phyloP scores from a whole-genome alignment of 2,113 vertebrate genomes.

The Malurus melanocephalus region DNA sequence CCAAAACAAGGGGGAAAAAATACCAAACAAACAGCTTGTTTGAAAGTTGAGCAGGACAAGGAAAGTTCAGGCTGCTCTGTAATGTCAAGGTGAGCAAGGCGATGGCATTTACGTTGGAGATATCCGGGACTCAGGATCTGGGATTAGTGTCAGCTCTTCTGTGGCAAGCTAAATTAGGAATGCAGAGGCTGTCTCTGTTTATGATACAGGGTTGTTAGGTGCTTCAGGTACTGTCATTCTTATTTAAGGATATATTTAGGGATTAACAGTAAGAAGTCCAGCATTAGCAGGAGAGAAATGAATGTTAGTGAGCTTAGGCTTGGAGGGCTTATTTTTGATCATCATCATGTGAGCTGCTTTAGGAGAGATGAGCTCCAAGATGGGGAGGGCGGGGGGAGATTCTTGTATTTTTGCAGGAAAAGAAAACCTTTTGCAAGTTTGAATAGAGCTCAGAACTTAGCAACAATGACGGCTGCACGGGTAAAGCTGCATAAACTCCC shows the following conservation, averaged over 20 bases:
- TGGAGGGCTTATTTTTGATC: constrained; percentile 62
- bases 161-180: constrained; percentile 52
- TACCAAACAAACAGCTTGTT: neutral
- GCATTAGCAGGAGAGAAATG: constrained; percentile 54
- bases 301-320: constrained; percentile 59
- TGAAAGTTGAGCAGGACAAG: constrained; percentile 31
- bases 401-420: constrained; percentile 6
- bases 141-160: constrained; percentile 64
- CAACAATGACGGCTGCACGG: neutral
- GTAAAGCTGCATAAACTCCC: neutral
- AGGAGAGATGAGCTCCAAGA: constrained; percentile 47
- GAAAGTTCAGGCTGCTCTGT: constrained; percentile 22
- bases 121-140: constrained; percentile 7
- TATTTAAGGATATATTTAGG: constrained; percentile 62
- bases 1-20: neutral
- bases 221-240: constrained; percentile 62
- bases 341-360: constrained; percentile 57
- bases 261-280: constrained; percentile 64
- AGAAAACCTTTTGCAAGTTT: constrained; percentile 44
- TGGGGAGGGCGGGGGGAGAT: neutral
- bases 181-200: constrained; percentile 57
- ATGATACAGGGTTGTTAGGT: constrained; percentile 41
- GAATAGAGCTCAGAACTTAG: constrained; percentile 40
- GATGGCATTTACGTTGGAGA: constrained; percentile 35
- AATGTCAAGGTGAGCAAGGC: constrained; percentile 48